phyloP scores from a whole-genome alignment of 2,113 vertebrate species.

The Trochalopteron elliotii region DNA sequence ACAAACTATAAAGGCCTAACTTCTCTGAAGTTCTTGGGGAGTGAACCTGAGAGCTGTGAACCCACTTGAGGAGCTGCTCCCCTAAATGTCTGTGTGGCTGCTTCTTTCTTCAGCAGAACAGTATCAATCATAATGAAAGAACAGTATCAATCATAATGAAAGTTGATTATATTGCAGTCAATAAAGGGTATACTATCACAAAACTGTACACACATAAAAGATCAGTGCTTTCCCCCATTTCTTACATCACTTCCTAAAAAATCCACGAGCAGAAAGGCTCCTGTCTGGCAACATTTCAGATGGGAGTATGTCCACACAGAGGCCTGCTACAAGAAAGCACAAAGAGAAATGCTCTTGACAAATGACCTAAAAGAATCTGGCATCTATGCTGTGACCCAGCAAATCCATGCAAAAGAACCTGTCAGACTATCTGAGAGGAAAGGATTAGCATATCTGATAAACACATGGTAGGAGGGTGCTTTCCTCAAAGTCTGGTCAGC shows the following conservation, averaged over 20 bases:
- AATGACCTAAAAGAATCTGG: neutral
- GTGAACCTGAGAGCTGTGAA: neutral
- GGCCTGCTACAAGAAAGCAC: neutral
- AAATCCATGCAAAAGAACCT: neutral
- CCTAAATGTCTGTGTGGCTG: neutral
- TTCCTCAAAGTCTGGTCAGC: neutral
- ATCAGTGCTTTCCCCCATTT: neutral
- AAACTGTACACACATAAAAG: neutral
- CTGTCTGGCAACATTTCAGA: neutral
- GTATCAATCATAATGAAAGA: neutral
- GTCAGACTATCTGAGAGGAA: neutral
- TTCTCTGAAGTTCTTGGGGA: neutral
- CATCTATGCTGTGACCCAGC: neutral
- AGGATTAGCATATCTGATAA: neutral
- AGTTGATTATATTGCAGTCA: neutral
- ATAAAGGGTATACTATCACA: neutral
- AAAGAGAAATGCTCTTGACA: neutral
- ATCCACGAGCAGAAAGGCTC: neutral
- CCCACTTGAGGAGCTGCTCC: neutral
- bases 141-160: neutral
- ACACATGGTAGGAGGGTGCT: neutral
- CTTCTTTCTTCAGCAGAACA: neutral
- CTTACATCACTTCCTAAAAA: neutral
- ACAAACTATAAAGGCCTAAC: neutral
- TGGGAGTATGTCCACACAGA: neutral